phyloP scores from a whole-genome alignment of 2,113 vertebrate genomes.

The Podarcis muralis region DNA sequence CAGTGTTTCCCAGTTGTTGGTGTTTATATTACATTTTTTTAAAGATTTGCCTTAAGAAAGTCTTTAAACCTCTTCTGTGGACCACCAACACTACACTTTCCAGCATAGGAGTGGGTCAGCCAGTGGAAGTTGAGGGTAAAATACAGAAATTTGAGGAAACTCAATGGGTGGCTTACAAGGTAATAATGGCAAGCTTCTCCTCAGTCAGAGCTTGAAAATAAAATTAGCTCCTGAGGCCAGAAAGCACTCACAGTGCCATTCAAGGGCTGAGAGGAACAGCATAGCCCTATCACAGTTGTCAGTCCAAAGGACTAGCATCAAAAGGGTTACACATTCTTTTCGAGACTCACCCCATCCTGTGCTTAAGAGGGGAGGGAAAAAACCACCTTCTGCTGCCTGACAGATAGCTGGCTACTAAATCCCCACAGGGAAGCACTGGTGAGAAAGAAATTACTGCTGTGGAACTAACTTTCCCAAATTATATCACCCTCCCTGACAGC shows the following conservation, averaged over 20 bases:
- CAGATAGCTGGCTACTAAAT: conserved; percentile 75
- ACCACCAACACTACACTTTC: no score
- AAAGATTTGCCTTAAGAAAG: no score
- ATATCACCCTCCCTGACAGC: conserved; percentile 76
- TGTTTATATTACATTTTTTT: no score
- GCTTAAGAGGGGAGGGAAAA: background rate
- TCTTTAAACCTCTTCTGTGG: no score
- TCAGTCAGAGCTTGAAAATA: background rate
- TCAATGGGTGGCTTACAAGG: background rate
- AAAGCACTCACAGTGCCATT: background rate
- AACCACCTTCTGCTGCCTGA: conserved; percentile 40
- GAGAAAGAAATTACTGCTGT: conserved; percentile 70
- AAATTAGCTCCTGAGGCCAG: background rate
- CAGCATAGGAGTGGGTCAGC: background rate
- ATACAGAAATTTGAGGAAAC: background rate
- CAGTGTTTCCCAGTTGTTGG: no score
- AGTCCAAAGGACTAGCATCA: background rate
- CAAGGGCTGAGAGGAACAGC: background rate
- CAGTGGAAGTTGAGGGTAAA: background rate
- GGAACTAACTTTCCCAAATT: conserved; percentile 76
- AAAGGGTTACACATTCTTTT: background rate
- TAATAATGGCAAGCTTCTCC: background rate
- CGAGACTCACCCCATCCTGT: background rate
- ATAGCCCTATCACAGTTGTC: background rate
- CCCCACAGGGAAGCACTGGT: conserved; percentile 46